Base-by-base conservation (phyloP, 30 jellyfish, hydroid and myxozoan genomes). In the Cassiopea andromeda region DNA sequence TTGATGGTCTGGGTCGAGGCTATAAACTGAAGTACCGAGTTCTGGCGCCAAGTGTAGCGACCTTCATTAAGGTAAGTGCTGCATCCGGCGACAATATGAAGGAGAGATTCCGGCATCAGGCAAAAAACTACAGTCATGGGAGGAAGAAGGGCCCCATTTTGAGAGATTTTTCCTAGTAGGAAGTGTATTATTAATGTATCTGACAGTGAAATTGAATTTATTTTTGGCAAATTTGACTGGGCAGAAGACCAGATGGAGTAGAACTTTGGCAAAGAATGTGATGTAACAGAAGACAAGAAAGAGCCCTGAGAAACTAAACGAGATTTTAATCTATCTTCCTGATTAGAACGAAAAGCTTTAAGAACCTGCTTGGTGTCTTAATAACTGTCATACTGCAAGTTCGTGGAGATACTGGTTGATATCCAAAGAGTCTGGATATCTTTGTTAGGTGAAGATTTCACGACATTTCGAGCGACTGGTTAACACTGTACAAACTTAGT, bases 21-120 rank as follows among this genome's bases (percentile, higher is more conserved):
- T 0, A 70, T 18, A 2, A 19, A 70, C 10, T 70, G 57, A 70
- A 70, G 79, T 16, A 15, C 54, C 2, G 79, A 27, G 15, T 70
- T 16, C 0, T 70, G 79, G 49, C 79, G 79, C 79, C 79, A 70
- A 18, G 85, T 46, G 69, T 0, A 76, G n/a, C 70, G 60, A 16
- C 85, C 85, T 46, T 76, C 46, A 7, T 45, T 12, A 8, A 76
- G 85, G 48, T 76, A 76, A 14, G 18, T 2, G 44, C 44, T 44
- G 57, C 70, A 76, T 19, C 85, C 85, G 14, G 85, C 85, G 17
- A 76, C 85, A 46, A 45, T 47, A 48, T 57, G 83, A n/a, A 80
- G 89, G n/a, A 83, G 85, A 1, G 92, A 44, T 47, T 83, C 92
- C 1, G 92, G 84, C 76, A 44, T 12, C 69, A 66, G 59, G 58